Conservation (phyloP, 2,888 invertebrate genomes). For the Gisinianus flammeolus region DNA sequence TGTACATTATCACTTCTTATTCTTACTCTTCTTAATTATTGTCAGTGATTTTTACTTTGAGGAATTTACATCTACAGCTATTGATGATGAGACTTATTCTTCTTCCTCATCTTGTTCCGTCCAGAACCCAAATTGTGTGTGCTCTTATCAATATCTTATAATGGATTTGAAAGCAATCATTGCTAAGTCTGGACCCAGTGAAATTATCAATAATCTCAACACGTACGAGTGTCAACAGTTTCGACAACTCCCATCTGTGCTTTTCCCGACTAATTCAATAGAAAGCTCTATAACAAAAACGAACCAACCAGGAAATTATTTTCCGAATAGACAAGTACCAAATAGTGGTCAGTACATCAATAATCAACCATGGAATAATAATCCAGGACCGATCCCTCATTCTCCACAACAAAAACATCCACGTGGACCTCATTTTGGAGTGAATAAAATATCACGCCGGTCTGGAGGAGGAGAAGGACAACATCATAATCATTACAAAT, state of each 20-base stretch:
- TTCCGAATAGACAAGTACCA: neutral
- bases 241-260: neutral
- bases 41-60: too few relatives aligned
- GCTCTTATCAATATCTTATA: conserved; percentile 5
- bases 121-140: neutral
- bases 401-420: neutral
- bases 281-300: too few relatives aligned
- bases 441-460: neutral
- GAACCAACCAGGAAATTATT: neutral
- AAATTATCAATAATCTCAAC: neutral
- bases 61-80: neutral
- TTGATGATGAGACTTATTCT: neutral
- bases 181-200: neutral
- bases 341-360: neutral
- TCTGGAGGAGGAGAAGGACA: neutral
- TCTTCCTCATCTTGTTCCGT: neutral
- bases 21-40: neutral
- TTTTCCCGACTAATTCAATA: neutral
- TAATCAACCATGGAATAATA: neutral
- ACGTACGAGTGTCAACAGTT: conserved; percentile 12
- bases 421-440: conserved; percentile 9
- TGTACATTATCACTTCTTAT: neutral
- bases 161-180: neutral
- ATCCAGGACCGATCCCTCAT: neutral
- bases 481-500: neutral